A percentile compares a stretch with the other conserved stretches of the same genome.
Conservation (phyloP, 2,888 invertebrate genomes). For the Orthosia cruda region DNA sequence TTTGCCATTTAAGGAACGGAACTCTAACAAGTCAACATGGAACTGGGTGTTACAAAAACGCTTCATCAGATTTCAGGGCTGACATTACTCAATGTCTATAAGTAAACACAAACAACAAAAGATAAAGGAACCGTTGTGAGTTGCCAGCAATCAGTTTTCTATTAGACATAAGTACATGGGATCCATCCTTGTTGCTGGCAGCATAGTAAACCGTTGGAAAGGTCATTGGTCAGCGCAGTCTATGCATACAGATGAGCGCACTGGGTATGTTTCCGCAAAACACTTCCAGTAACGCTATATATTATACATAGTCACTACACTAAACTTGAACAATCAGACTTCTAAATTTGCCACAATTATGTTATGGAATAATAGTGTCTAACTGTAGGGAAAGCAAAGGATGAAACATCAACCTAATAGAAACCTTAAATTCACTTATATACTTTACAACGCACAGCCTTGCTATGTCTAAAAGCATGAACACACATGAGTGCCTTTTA, state of each 20-base stretch:
- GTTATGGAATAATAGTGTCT: neutral
- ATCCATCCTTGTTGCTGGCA: conserved; percentile 59
- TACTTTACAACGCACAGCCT: too few relatives aligned
- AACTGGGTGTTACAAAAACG: too few relatives aligned
- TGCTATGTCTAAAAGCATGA: too few relatives aligned
- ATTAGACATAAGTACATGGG: conserved; percentile 14
- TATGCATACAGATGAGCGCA: conserved; percentile 69
- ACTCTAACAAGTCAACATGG: too few relatives aligned
- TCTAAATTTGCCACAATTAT: neutral
- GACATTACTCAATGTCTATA: neutral
- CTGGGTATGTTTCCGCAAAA: conserved; percentile 68
- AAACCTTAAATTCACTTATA: too few relatives aligned
- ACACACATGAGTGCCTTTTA: too few relatives aligned
- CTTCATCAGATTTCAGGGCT: too few relatives aligned
- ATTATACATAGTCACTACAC: neutral
- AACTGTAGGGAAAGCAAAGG: neutral
- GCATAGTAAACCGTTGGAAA: conserved; percentile 69
- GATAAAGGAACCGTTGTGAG: conserved; percentile 3
- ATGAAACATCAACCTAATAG: too few relatives aligned
- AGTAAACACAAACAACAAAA: neutral
- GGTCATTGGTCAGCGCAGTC: conserved; percentile 65
- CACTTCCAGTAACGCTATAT: conserved; percentile 53
- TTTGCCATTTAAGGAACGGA: too few relatives aligned
- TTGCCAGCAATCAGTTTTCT: conserved; percentile 23
- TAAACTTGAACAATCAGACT: neutral